Percentiles rank a stretch among this genome's conserved stretches.
Evolutionary conservation across 2,113 vertebrate genomes (phyloP).

Genomic region (Peromyscus leucopus): DNA sequence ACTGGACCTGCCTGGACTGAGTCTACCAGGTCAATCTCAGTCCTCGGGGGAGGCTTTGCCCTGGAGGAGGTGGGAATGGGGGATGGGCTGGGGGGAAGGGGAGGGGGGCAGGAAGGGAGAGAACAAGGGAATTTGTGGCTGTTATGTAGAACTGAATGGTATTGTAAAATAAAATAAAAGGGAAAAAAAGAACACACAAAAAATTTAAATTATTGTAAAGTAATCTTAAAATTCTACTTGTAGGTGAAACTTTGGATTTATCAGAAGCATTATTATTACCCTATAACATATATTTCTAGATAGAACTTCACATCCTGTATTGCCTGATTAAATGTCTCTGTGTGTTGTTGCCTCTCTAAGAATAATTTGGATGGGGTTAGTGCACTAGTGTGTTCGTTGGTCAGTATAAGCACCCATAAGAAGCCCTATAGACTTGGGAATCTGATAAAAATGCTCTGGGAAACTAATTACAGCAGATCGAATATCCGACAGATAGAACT

Average conservation of each 20-base stretch:
- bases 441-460: not conserved
- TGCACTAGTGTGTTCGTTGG: not conserved
- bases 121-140: too few species aligned
- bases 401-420: not conserved
- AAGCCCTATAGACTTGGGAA: not conserved
- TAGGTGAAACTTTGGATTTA: constrained; percentile 34
- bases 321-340: not conserved
- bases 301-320: not conserved
- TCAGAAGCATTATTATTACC: not conserved
- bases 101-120: too few species aligned
- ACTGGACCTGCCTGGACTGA: too few species aligned
- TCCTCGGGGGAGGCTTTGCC: too few species aligned
- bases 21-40: too few species aligned
- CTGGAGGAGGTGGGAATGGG: too few species aligned
- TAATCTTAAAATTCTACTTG: not conserved
- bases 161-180: too few species aligned
- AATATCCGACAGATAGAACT: not conserved
- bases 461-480: not conserved
- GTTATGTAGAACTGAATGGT: too few species aligned
- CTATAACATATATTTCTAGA: not conserved
- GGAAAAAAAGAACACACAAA: too few species aligned
- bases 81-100: too few species aligned
- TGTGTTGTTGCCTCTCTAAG: not conserved
- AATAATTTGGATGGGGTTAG: not conserved
- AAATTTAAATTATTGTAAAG: not conserved